Percentiles rank a stretch among this genome's conserved stretches.
phyloP scores from a whole-genome alignment of 2,113 vertebrate genomes.

The Dicerorhinus sumatrensis region DNA sequence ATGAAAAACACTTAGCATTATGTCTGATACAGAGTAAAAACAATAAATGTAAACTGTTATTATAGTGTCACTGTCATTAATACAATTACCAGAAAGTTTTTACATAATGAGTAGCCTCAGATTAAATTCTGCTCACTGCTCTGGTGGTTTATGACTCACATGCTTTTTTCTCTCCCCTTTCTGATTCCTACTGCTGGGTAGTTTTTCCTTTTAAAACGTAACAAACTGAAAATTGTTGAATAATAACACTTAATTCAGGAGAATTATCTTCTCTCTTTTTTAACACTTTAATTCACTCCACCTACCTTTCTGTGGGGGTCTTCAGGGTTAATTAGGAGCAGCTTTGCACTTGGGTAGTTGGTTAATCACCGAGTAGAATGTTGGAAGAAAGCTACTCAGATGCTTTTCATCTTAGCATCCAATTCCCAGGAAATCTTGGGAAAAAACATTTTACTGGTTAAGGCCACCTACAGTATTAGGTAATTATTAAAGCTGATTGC shows the following conservation, averaged over 20 bases:
- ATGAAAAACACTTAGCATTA: neutral
- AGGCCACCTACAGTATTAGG: constrained; percentile 38
- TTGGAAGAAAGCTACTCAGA: constrained; percentile 55
- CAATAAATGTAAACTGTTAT: neutral
- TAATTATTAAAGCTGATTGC: constrained; percentile 86
- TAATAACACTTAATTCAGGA: neutral
- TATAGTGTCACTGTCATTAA: neutral
- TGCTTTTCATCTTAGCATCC: constrained; percentile 58
- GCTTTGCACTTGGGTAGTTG: constrained; percentile 42
- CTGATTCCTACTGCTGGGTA: constrained; percentile 15
- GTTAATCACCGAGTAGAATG: constrained; percentile 57
- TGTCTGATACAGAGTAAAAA: neutral
- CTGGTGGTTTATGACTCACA: neutral
- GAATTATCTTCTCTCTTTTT: constrained; percentile 55
- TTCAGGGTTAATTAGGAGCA: constrained; percentile 62
- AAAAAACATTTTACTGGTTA: constrained; percentile 40
- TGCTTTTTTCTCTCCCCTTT: neutral
- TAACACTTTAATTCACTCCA: constrained; percentile 58
- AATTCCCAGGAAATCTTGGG: constrained; percentile 52
- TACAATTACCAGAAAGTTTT: neutral
- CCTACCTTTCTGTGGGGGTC: constrained; percentile 43
- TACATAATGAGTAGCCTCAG: neutral
- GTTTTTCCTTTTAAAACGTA: constrained; percentile 32
- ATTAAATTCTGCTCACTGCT: neutral
- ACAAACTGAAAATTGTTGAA: neutral